A percentile compares a stretch with the other conserved stretches of the same genome.
These are phyloP conservation scores for Scomber scombrus DNA, from an alignment of 2,113 vertebrate species.

Conservation along the genomic window DNA sequence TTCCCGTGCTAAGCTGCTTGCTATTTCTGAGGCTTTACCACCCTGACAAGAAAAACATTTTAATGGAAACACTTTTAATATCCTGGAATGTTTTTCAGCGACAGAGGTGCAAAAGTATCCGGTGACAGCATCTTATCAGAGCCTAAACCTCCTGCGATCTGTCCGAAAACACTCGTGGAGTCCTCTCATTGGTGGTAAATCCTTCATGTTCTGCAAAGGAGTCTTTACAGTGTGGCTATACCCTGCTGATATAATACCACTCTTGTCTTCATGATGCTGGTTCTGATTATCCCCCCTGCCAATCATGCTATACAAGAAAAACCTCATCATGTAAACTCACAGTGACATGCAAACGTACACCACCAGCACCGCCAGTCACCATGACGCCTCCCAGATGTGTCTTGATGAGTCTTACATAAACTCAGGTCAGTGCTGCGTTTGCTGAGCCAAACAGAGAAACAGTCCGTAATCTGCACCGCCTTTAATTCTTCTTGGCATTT, in stretches of 20 bases:
- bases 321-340: slow-evolving; percentile 13
- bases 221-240: neutral
- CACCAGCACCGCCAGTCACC: no score
- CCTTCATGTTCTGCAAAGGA: neutral
- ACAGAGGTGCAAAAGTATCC: neutral
- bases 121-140: neutral
- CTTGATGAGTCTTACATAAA: neutral
- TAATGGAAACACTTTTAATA: slow-evolving; percentile 8
- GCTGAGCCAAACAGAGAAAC: neutral
- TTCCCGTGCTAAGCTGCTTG: neutral
- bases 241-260: neutral
- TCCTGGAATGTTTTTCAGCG: slow-evolving; percentile 34
- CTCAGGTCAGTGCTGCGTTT: neutral
- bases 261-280: neutral
- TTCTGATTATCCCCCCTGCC: slow-evolving; percentile 30
- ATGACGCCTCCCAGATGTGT: slow-evolving; percentile 24
- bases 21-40: neutral
- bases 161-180: neutral
- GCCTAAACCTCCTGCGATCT: neutral
- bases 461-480: neutral
- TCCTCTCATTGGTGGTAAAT: neutral
- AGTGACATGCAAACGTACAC: neutral
- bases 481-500: slow-evolving; percentile 11
- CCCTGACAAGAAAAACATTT: neutral
- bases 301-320: neutral